These are phyloP conservation scores for Carettochelys insculpta DNA, from an alignment of 2,113 vertebrate species.

Conservation along the genomic window DNA sequence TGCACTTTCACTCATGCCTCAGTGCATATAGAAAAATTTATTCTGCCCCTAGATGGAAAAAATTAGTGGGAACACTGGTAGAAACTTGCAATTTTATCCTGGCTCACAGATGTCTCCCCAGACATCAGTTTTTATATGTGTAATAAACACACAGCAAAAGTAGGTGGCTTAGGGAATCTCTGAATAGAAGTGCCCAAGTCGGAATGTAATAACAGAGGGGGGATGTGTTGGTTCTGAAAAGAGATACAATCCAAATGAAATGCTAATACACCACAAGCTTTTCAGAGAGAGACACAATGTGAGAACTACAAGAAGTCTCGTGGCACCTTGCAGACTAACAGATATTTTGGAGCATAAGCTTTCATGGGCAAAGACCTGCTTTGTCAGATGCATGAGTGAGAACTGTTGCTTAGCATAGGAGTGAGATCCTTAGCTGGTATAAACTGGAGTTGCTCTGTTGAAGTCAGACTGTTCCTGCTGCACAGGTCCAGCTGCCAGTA, in stretches of 20 bases:
- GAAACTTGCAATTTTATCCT: neutral
- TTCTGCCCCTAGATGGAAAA: no score
- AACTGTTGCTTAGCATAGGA: neutral
- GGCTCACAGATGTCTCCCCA: neutral
- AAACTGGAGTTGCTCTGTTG: neutral
- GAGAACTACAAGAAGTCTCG: no score
- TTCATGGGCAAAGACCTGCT: no score
- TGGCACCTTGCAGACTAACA: no score
- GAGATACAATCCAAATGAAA: accelerated
- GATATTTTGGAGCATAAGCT: no score
- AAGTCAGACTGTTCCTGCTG: neutral
- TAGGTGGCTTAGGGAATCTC: neutral
- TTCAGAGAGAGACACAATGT: neutral
- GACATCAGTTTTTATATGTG: neutral
- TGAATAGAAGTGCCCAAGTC: neutral
- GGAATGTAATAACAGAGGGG: constrained; percentile 1
- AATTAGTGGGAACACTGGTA: neutral
- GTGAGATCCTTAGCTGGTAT: neutral
- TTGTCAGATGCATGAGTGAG: no score
- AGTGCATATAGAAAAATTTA: no score
- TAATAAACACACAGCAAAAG: neutral
- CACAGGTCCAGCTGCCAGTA: neutral
- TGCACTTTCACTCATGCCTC: no score
- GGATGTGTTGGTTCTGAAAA: neutral
- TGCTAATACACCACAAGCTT: neutral